Evolutionary conservation across 2,888 invertebrate species (phyloP).

Genomic region (Campoletis raptor): DNA sequence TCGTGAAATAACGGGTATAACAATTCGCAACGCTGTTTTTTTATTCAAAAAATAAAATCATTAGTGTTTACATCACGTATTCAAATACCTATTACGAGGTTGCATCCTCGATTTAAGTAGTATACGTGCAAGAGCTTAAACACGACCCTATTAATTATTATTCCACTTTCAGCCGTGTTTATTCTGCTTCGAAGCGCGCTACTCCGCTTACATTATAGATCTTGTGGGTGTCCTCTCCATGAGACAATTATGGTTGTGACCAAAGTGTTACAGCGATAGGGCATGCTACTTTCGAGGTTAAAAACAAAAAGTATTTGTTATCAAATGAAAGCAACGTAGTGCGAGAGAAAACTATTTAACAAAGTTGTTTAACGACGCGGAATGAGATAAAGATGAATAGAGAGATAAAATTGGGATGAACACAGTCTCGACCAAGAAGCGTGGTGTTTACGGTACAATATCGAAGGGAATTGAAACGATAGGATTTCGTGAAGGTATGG

Average conservation of each 20-base stretch:
- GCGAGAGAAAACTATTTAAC: background rate
- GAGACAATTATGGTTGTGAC: conserved; percentile 12
- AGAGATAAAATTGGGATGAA: background rate
- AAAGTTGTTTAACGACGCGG: background rate
- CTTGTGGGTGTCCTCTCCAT: conserved; percentile 36
- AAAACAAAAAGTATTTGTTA: background rate
- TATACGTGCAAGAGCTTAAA: conserved; percentile 63
- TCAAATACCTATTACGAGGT: conserved; percentile 18
- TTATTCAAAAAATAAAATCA: background rate
- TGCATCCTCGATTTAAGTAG: conserved; percentile 15
- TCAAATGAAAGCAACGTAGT: background rate
- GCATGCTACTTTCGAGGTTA: background rate
- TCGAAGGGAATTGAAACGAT: background rate
- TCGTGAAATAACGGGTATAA: background rate
- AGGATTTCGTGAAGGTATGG: background rate
- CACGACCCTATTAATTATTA: conserved; percentile 71
- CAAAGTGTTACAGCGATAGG: conserved; percentile 2
- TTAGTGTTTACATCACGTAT: background rate
- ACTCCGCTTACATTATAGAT: conserved; percentile 60
- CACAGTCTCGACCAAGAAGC: background rate
- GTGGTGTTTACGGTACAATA: background rate
- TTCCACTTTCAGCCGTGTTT: conserved; percentile 66
- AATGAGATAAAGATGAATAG: background rate
- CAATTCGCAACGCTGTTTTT: background rate
- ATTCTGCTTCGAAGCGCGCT: conserved; percentile 59